Base-by-base conservation (phyloP, 2,888 invertebrate genomes). In the Hypomecis atomaria region DNA sequence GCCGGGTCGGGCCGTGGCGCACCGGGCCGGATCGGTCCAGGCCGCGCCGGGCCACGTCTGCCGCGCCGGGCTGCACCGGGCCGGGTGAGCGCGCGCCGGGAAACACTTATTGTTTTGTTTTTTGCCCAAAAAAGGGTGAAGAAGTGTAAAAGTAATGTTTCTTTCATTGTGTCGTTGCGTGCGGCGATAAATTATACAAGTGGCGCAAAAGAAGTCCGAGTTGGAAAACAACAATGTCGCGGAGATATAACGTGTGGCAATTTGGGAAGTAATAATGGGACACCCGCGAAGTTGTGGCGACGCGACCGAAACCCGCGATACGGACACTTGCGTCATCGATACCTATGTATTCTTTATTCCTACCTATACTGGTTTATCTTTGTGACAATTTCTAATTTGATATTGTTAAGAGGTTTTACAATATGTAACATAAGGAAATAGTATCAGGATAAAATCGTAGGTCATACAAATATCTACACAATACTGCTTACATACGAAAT, bases 111-210 rank as follows among this genome's bases (percentile, higher is more conserved):
- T 61, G 37, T 61, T 63, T 65, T 62, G 40, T 57, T 61, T 60
- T 61, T 64, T n/a, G 36, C n/a, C 40, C 43, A 36, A 48, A 55
- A 58, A 53, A 38, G 49, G 47, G 49, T 33, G 34, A 52, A 58
- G n/a, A 48, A 36, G 55, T 45, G 50, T 47, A n/a, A 58, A 56
- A 62, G 55, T 53, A 50, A 61, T 42, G 65, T 65, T 66, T 62
- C 62, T 48, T 59, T 62, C 56, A 57, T 50, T 45, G 59, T 45
- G 44, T 33, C 57, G 64, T 58, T 5, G 44, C 56, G 67, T 55
- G 60, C 55, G 57, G 66, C 62, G 56, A 65, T 69, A 61, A 61
- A 61, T 61, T 13, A 54, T 34, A 52, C 5, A 10, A 11, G 37
- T 36, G 49, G 57, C 34, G 7, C 42, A 23, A 23, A 10, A 44